phyloP scores from a whole-genome alignment of 2,113 vertebrate genomes.

The Nymphicus hollandicus region DNA sequence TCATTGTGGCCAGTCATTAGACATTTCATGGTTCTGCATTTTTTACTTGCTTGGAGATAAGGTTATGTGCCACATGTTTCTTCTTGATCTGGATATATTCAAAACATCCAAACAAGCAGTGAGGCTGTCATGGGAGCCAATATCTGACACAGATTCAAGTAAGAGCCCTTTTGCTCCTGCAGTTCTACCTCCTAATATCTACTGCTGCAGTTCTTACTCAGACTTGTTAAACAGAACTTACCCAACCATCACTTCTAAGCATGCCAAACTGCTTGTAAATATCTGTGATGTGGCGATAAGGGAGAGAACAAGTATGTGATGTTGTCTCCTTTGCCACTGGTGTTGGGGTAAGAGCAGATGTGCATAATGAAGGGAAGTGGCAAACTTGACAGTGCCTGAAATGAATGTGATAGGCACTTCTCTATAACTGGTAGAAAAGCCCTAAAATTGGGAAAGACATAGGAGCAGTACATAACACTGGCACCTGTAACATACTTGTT shows the following conservation, averaged over 20 bases:
- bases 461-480: neutral
- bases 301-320: neutral
- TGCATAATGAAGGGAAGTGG: neutral
- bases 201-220: neutral
- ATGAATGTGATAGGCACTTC: neutral
- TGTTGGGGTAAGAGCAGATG: neutral
- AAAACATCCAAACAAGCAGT: neutral
- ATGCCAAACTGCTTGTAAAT: neutral
- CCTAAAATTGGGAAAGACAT: neutral
- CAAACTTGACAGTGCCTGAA: neutral
- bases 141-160: neutral
- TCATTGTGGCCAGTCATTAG: neutral
- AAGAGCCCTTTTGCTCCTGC: neutral
- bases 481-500: neutral
- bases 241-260: neutral
- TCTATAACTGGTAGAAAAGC: neutral
- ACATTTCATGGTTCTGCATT: neutral
- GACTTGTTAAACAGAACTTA: neutral
- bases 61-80: neutral
- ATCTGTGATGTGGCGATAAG: neutral
- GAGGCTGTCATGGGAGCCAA: neutral
- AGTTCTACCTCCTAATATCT: neutral
- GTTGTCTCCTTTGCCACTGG: neutral
- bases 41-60: neutral
- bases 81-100: neutral